Conservation (phyloP, 2,888 invertebrate species). For the Neoitamus cyanurus region DNA sequence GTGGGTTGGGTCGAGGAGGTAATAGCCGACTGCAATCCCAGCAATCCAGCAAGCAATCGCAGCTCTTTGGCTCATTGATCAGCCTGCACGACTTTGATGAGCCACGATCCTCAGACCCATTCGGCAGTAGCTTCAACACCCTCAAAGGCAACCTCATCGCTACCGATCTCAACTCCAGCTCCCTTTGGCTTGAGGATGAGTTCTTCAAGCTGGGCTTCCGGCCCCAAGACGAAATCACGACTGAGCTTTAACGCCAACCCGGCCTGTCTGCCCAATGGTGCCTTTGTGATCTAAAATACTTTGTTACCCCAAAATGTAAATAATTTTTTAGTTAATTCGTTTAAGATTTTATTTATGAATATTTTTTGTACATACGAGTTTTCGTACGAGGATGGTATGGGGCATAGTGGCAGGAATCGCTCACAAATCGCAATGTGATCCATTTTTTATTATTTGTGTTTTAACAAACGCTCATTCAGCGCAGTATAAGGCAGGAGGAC, state of each 20-base stretch:
- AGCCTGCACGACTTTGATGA: constrained; percentile 66
- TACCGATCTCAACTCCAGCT: constrained; percentile 68
- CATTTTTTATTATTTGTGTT: constrained; percentile 38
- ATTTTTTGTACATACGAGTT: constrained; percentile 9
- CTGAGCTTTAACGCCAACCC: constrained; percentile 74
- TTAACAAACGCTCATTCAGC: constrained; percentile 30
- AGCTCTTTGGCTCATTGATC: constrained; percentile 65
- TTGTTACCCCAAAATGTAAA: constrained; percentile 37
- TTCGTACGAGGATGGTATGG: constrained; percentile 13
- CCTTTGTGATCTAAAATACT: constrained; percentile 25
- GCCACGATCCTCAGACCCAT: constrained; percentile 68
- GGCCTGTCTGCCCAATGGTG: neutral
- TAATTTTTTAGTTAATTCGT: constrained; percentile 9
- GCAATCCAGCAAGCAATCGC: constrained; percentile 57
- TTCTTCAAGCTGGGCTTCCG: constrained; percentile 85
- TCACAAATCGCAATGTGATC: constrained; percentile 50
- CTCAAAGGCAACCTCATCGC: constrained; percentile 61
- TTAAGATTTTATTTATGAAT: constrained; percentile 36
- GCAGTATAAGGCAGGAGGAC: neutral
- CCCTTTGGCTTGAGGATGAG: constrained; percentile 81
- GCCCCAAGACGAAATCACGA: constrained; percentile 89
- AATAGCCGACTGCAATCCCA: constrained; percentile 46
- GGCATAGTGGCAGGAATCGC: constrained; percentile 22
- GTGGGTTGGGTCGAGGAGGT: constrained; percentile 50
- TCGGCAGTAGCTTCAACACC: constrained; percentile 70